Evolutionary conservation across 2,797 vertebrate species (phyloP), one percentile per base, ranked within the genome.

Genomic region (Lerista edwardsae): DNA sequence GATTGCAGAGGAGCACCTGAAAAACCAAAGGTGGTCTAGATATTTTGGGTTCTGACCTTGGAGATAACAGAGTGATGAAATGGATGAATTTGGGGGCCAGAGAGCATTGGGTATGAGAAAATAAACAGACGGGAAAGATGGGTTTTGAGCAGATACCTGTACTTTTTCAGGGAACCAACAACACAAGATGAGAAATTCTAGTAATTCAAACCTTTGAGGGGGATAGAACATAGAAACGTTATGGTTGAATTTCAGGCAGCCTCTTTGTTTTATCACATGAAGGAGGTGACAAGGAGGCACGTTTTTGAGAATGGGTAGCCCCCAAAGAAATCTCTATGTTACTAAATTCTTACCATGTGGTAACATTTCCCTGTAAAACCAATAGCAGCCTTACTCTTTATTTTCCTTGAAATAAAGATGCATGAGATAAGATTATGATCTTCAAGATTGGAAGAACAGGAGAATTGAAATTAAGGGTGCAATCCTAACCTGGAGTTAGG

Each of bases 41-140:
- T 8, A 7, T 36, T 69, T 36, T 19, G 29, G 41, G 31, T 51
- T 1, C 80, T 73, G 1, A 25, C 31, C 4, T 0, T 2, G 76
- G 25, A 1, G 0, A 10, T 36, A 8, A 3, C 3, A 27, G 25
- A 3, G 25, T 34, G 65, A 19, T 19, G 31, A 34, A 34, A 14
- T 68, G n/a, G n/a, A 31, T 31, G 36, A 6, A 36, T 68, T 31
- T 68, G 65, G 65, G 65, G 14, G 2, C 31, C 5, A 34, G 31
- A 12, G 31, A 6, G 65, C n/a, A 68, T 19, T 7, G 31, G 65
- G 29, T 15, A 6, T 7, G 29, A 64, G 62, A 21, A 17, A 31
- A 36, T 15, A 36, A 69, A 17, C 68, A 39, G 17, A 21, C 39
- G 21, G 68, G 68, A 23, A 36, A 34, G 34, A 7, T 39, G 68